A percentile compares a stretch with the other conserved stretches of the same genome.
Conservation (phyloP, 1,140 invertebrate species). For the Rhagoletis zephyria region DNA sequence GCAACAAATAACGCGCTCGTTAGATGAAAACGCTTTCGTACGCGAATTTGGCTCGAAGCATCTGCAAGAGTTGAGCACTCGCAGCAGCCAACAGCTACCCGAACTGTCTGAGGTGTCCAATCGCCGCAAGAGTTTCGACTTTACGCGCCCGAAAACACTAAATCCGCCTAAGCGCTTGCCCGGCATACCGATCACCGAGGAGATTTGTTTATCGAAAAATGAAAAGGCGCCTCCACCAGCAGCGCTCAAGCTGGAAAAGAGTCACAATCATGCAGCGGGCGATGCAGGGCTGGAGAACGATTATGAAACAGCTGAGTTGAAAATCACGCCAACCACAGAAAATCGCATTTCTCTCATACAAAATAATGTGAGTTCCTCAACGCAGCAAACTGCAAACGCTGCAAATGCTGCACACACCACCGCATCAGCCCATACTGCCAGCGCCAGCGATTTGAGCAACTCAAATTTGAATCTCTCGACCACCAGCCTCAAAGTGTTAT, state of each 20-base stretch:
- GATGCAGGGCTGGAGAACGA: conserved; percentile 56
- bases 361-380: conserved; percentile 69
- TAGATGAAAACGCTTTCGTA: conserved; percentile 82
- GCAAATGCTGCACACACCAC: conserved; percentile 53
- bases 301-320: conserved; percentile 60
- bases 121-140: conserved; percentile 73
- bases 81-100: conserved; percentile 66
- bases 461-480: conserved; percentile 60
- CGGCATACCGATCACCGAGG: conserved; percentile 74
- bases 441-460: conserved; percentile 42
- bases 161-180: conserved; percentile 77
- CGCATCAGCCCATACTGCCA: conserved; percentile 17
- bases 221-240: conserved; percentile 44
- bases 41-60: conserved; percentile 76
- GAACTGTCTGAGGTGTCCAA: conserved; percentile 64
- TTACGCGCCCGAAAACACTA: conserved; percentile 74
- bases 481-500: conserved; percentile 60
- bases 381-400: background rate
- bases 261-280: conserved; percentile 25
- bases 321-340: conserved; percentile 76
- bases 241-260: conserved; percentile 56
- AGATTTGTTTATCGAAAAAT: conserved; percentile 63
- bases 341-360: conserved; percentile 77
- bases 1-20: conserved; percentile 79
- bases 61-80: conserved; percentile 69